Evolutionary conservation across 2,113 vertebrate genomes (phyloP).

Genomic region (Megaptera novaeangliae): DNA sequence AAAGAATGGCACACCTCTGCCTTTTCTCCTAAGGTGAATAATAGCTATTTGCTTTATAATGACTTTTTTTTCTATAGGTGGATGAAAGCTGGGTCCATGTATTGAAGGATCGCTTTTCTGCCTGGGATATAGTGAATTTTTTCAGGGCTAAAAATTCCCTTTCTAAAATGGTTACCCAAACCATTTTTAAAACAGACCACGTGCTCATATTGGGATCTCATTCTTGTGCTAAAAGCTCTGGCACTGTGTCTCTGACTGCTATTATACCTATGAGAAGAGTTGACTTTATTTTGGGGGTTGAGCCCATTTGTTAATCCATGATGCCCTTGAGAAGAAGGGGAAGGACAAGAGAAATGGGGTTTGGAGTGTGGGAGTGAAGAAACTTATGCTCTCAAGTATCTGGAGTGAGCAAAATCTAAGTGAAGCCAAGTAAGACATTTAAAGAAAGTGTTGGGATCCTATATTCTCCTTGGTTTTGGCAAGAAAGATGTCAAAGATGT

Average conservation of each 20-base stretch:
- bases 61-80: background rate
- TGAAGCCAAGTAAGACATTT: background rate
- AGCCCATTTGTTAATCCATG: background rate
- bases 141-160: background rate
- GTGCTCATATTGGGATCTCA: background rate
- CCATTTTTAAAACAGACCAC: background rate
- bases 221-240: background rate
- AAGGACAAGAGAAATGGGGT: background rate
- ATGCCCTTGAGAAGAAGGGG: background rate
- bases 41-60: background rate
- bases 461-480: background rate
- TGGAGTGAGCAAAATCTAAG: conserved; percentile 20
- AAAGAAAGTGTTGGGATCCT: background rate
- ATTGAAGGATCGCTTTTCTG: background rate
- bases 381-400: background rate
- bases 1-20: background rate
- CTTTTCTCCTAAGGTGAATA: conserved; percentile 12
- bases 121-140: background rate
- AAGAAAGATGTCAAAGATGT: conserved; percentile 13
- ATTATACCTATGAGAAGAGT: background rate
- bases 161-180: background rate
- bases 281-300: conserved; percentile 1
- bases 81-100: background rate
- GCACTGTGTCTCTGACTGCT: background rate
- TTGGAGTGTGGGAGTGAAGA: background rate